These are phyloP conservation scores for Ptychoptera albimana DNA, from an alignment of 2,888 invertebrate species.

Conservation along the genomic window DNA sequence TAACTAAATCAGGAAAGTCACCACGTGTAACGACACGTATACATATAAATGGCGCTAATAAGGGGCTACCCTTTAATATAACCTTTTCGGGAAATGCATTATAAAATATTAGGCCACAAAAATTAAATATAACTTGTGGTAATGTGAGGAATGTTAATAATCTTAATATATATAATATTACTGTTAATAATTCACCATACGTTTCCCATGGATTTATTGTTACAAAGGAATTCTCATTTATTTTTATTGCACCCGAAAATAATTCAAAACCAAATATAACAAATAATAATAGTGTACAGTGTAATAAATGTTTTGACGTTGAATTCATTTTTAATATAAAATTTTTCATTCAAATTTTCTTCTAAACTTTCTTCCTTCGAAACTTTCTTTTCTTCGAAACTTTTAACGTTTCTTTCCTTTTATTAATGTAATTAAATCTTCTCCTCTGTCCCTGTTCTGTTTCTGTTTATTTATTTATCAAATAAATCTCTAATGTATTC, in stretches of 20 bases:
- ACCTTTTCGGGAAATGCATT: conserved; percentile 93
- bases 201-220: conserved; percentile 64
- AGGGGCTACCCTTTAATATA: conserved; percentile 71
- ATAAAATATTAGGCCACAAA: conserved; percentile 71
- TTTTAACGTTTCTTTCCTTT: too few species aligned
- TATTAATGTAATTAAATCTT: too few species aligned
- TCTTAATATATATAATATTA: conserved; percentile 60
- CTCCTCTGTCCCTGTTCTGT: too few species aligned
- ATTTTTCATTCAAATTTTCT: too few species aligned
- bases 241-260: conserved; percentile 43
- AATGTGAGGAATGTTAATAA: conserved; percentile 70
- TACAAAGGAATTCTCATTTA: conserved; percentile 35
- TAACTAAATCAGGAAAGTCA: conserved; percentile 82
- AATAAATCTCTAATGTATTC: too few species aligned
- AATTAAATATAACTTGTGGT: conserved; percentile 72
- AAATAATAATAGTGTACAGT: conserved; percentile 56
- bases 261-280: conserved; percentile 63
- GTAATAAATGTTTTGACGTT: conserved; percentile 57
- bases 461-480: too few species aligned
- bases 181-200: conserved; percentile 62
- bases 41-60: conserved; percentile 86
- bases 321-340: conserved; percentile 20
- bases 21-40: conserved; percentile 89
- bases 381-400: too few species aligned
- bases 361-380: too few species aligned